A percentile compares a stretch with the other conserved stretches of the same genome.
Evolutionary conservation across 2,113 vertebrate genomes (phyloP).

Genomic region (Choloepus hoffmanni): DNA sequence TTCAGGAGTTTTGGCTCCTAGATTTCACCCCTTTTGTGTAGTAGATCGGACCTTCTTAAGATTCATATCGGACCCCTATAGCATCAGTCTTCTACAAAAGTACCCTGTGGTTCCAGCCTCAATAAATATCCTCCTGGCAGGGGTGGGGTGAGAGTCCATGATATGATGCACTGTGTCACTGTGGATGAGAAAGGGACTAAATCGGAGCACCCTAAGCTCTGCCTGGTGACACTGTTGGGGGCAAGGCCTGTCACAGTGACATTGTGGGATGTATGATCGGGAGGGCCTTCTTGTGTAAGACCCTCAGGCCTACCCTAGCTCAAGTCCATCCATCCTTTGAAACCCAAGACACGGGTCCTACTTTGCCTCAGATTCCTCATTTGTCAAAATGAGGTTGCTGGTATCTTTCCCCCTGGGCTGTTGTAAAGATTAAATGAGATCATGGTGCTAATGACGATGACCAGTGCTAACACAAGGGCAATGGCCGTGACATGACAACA

Average conservation of each 20-base stretch:
- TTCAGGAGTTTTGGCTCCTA: background rate
- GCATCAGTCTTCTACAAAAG: background rate
- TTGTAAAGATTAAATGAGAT: background rate
- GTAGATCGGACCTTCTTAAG: background rate
- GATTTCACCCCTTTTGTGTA: background rate
- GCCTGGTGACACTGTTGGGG: fast-evolving
- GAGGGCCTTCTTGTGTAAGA: background rate
- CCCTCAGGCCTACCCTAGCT: background rate
- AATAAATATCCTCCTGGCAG: background rate
- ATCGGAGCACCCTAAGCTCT: background rate
- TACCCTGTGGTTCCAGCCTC: background rate
- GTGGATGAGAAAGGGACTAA: background rate
- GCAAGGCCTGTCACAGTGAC: background rate
- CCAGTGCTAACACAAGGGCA: background rate
- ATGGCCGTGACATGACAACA: fast-evolving
- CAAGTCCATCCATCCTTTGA: background rate
- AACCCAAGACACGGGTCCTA: background rate
- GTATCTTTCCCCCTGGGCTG: background rate
- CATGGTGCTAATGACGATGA: background rate
- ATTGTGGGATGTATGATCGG: background rate
- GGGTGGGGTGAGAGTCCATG: background rate
- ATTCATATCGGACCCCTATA: background rate
- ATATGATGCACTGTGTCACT: too few species aligned
- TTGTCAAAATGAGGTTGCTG: background rate
- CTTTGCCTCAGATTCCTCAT: background rate